Evolutionary conservation across 2,797 vertebrate genomes (phyloP), one percentile per base, ranked within the genome.

Genomic region (Staurois parvus): DNA sequence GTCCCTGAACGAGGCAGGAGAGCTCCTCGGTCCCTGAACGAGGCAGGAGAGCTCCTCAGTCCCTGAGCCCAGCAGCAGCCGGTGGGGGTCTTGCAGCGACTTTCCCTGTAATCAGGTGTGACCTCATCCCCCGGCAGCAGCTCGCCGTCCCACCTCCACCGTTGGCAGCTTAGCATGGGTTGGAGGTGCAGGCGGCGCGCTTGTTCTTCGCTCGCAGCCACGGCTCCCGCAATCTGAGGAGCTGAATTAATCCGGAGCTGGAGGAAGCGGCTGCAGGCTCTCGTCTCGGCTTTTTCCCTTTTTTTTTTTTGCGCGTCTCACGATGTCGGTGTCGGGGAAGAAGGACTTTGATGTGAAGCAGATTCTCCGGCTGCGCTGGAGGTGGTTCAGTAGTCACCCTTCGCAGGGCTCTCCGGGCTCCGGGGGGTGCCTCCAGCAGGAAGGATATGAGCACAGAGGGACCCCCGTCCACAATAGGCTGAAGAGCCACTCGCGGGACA

Each of bases 291-390:
- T 1, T n/a, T n/a, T n/a, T n/a, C n/a, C n/a, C n/a, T n/a, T n/a
- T n/a, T n/a, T n/a, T n/a, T n/a, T n/a, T n/a, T n/a, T 30, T n/a
- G 34, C 21, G 4, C 17, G n/a, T 29, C 15, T 17, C n/a, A 68
- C 52, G 10, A 84, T 99, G 97, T 98, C 98, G 88, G 95, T 98
- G 32, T 96, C 97, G 84, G 96, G 96, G 80, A 98, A 98, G 95
- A 99, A 98, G 91, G 97, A 99, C 92, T 99, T 99, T 94, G 97
- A 98, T 80, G 97, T 99, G 92, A 99, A 99, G 93, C 97, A 99
- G 96, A 99, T 99, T 92, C 94, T 99, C 88, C 94, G 97, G 93
- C 96, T 99, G 62, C 97, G 96, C 89, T 99, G 98, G 98, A 95
- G 97, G 87, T 99, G 97, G 97, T 99, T 99, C 89, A 98, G 96